Percentiles rank a stretch among this genome's conserved stretches.
These are phyloP conservation scores for Camponotus floridanus DNA, from an alignment of 1,140 invertebrate species.

Conservation along the genomic window DNA sequence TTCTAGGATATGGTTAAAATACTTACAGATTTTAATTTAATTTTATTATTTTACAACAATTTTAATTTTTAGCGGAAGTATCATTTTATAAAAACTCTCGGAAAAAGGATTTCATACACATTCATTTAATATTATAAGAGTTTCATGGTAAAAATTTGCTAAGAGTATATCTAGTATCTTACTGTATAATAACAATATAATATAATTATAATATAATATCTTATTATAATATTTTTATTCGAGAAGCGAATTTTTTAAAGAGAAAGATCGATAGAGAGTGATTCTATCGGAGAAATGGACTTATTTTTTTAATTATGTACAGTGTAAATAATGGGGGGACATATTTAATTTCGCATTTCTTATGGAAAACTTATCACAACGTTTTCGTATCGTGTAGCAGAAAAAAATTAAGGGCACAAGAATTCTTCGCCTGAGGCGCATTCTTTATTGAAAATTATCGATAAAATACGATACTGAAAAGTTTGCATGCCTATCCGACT, in stretches of 20 bases:
- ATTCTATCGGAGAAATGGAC: not conserved
- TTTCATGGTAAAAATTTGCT: not conserved
- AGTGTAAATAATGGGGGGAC: not conserved
- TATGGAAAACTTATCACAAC: not conserved
- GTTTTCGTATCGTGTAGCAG: not conserved
- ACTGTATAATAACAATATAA: too few relatives aligned
- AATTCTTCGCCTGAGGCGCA: constrained; percentile 10
- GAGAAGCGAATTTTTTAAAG: not conserved
- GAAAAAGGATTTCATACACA: not conserved
- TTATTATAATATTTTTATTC: not conserved
- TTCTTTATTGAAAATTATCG: not conserved
- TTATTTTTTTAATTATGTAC: not conserved
- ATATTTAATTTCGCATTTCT: not conserved
- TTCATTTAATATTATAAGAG: not conserved
- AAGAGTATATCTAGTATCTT: not conserved
- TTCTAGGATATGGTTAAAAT: not conserved
- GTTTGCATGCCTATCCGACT: constrained; percentile 6
- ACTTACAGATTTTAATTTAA: not conserved
- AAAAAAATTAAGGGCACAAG: constrained; percentile 12
- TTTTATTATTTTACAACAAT: too few relatives aligned
- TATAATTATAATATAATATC: too few relatives aligned
- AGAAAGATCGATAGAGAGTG: not conserved
- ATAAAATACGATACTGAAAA: constrained; percentile 16
- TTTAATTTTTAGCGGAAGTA: not conserved
- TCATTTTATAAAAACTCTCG: not conserved